These are phyloP conservation scores for Erpobdella octoculata DNA, from an alignment of 2,888 invertebrate species.

Conservation along the genomic window DNA sequence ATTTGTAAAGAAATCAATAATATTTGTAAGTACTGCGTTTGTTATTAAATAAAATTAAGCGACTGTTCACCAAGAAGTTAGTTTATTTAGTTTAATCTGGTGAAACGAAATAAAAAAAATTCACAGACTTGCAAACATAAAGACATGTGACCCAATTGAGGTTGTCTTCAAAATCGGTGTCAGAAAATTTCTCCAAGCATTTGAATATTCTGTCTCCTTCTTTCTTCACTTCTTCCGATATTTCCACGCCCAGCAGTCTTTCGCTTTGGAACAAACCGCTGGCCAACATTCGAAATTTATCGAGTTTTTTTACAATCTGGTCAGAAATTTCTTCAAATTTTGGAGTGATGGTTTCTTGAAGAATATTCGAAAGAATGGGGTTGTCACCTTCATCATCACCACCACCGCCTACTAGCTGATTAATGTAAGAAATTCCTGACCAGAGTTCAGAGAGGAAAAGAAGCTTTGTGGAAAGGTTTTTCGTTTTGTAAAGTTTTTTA, in stretches of 20 bases:
- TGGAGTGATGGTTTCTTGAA: background rate
- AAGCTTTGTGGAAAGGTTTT: background rate
- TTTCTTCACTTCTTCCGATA: background rate
- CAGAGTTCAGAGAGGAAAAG: background rate
- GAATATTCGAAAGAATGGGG: too few species aligned
- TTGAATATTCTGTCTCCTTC: constrained; percentile 4
- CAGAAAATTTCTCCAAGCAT: constrained; percentile 18
- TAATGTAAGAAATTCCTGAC: background rate
- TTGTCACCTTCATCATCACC: too few species aligned
- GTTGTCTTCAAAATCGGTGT: constrained; percentile 21
- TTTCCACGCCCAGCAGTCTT: background rate
- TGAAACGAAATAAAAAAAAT: too few species aligned
- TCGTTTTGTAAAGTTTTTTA: background rate
- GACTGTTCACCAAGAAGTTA: background rate
- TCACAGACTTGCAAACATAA: constrained; percentile 20
- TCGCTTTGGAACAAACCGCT: background rate
- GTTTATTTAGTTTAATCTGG: background rate
- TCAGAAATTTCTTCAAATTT: too few species aligned
- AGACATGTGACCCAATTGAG: constrained; percentile 23
- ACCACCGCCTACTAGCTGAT: background rate
- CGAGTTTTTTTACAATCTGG: too few species aligned
- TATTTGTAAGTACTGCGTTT: background rate
- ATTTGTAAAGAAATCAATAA: background rate
- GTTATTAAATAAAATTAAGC: background rate
- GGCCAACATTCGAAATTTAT: too few species aligned